Percentiles rank a stretch among this genome's conserved stretches.
Conservation (phyloP, 2,888 invertebrate species). For the Hypselothyrea guttata region DNA sequence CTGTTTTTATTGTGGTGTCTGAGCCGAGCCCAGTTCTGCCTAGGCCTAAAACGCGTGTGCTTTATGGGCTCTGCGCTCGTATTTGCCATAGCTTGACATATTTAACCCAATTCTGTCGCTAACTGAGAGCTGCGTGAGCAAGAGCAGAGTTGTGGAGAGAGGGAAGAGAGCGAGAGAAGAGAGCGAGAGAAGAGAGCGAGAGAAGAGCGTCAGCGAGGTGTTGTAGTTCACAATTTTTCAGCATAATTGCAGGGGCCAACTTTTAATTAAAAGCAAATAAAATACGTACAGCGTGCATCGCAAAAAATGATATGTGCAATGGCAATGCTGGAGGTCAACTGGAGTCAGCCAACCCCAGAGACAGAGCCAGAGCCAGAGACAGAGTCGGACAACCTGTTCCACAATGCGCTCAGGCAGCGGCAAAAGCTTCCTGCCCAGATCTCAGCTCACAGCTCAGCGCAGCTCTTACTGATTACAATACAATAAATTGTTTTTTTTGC, state of each 20-base stretch:
- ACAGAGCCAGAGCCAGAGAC: conserved; percentile 15
- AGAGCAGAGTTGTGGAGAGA: no score
- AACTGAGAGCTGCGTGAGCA: no score
- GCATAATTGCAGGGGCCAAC: conserved; percentile 48
- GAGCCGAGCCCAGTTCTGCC: conserved; percentile 66
- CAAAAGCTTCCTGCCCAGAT: conserved; percentile 23
- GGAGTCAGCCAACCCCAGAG: conserved; percentile 47
- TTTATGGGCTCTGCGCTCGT: conserved; percentile 50
- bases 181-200: conserved; percentile 10
- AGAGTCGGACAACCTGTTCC: conserved; percentile 63
- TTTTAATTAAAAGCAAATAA: conserved; percentile 61
- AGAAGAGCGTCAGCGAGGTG: conserved; percentile 27
- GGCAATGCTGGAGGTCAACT: conserved; percentile 63
- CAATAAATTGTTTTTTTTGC: conserved; percentile 54
- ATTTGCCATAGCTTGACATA: conserved; percentile 55
- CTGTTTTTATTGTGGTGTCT: conserved; percentile 7
- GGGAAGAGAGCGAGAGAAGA: conserved; percentile 9
- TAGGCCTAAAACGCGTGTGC: conserved; percentile 47
- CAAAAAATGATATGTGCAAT: conserved; percentile 44
- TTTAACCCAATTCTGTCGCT: conserved; percentile 78
- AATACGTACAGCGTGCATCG: conserved; percentile 16
- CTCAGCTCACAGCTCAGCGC: not conserved
- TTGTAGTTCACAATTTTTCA: conserved; percentile 55
- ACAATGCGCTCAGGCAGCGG: conserved; percentile 11
- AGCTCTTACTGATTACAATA: conserved; percentile 48